Evolutionary conservation across 2,113 vertebrate species (phyloP).

Genomic region (Myiagra hebetior): DNA sequence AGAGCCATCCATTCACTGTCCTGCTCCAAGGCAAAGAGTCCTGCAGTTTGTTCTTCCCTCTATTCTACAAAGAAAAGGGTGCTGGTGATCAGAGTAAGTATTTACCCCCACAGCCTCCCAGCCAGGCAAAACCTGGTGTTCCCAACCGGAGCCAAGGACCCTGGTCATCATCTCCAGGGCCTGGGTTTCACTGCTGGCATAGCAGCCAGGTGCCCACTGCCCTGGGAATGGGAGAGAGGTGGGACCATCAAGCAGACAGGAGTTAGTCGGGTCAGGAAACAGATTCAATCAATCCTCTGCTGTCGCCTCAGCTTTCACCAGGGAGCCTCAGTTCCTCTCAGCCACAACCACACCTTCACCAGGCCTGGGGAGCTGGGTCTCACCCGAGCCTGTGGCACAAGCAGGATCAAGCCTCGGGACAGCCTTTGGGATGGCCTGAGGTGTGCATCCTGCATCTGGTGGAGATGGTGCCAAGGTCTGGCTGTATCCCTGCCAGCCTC

Average conservation of each 20-base stretch:
- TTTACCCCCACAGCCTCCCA: not conserved
- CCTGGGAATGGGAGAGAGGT: not conserved
- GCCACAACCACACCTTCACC: too few relatives aligned
- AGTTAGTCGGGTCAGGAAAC: not conserved
- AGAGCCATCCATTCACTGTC: not conserved
- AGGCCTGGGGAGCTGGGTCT: not conserved
- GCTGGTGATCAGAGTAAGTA: not conserved
- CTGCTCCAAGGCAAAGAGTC: not conserved
- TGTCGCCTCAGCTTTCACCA: not conserved
- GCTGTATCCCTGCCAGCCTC: not conserved
- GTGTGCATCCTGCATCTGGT: not conserved
- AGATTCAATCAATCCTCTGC: rapidly evolving
- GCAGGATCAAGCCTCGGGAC: not conserved
- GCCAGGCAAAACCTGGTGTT: not conserved
- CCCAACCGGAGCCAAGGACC: not conserved
- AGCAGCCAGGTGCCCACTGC: not conserved
- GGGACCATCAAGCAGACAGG: not conserved
- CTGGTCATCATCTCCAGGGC: not conserved
- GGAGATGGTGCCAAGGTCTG: not conserved
- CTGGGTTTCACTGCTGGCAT: not conserved
- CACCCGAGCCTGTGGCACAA: rapidly evolving
- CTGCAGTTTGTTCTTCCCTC: not conserved
- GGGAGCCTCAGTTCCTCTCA: rapidly evolving
- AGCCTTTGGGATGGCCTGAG: not conserved
- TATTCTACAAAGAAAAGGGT: not conserved